Evolutionary conservation across 1,140 invertebrate species (phyloP).

Genomic region (Xylocopa sonorina): DNA sequence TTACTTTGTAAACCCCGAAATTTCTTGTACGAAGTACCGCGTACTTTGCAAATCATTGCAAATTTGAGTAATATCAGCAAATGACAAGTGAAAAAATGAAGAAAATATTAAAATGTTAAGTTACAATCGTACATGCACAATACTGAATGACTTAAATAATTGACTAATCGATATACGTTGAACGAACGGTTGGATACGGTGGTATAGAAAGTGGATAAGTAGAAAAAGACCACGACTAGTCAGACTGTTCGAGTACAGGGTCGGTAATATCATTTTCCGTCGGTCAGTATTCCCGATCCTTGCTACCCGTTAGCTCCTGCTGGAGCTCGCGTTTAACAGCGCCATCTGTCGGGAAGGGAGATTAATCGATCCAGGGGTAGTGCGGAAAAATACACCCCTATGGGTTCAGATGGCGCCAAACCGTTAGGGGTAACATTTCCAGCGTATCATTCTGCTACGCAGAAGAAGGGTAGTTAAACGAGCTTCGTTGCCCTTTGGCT

Average conservation of each 20-base stretch:
- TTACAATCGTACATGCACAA: background rate
- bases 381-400: constrained; percentile 50
- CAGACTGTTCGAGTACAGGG: constrained; percentile 9
- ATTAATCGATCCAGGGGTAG: constrained; percentile 56
- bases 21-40: background rate
- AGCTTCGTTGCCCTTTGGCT: too few species aligned
- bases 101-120: constrained; percentile 1
- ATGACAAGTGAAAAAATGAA: background rate
- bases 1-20: background rate
- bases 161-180: background rate
- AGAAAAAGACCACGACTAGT: background rate
- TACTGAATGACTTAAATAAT: too few species aligned
- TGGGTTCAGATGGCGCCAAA: constrained; percentile 59
- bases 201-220: constrained; percentile 3
- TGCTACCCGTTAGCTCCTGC: constrained; percentile 6
- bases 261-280: constrained; percentile 62
- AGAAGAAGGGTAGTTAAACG: too few species aligned
- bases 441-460: too few species aligned
- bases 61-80: background rate
- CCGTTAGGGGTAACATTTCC: background rate
- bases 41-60: background rate
- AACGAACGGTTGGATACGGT: too few species aligned
- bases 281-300: constrained; percentile 50
- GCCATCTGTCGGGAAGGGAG: constrained; percentile 59
- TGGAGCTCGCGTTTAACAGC: constrained; percentile 42